These are phyloP conservation scores for Mongoloraphidia duomilia DNA, from an alignment of 2,888 invertebrate genomes.

Conservation along the genomic window DNA sequence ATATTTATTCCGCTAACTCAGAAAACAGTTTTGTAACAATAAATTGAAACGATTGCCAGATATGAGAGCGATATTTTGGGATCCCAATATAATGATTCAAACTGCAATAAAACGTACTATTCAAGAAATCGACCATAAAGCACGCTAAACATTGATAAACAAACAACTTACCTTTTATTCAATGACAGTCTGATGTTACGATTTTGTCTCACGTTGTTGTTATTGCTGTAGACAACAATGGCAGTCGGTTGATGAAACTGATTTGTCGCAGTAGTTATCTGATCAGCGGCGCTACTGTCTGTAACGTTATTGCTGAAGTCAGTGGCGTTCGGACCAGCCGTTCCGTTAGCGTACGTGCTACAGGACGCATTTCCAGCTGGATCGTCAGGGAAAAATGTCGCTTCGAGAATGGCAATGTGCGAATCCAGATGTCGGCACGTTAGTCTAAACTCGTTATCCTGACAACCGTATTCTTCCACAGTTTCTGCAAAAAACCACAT, in stretches of 20 bases:
- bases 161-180: conserved; percentile 35
- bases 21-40: too few species aligned
- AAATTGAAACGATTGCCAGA: too few species aligned
- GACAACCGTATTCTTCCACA: conserved; percentile 46
- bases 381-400: conserved; percentile 37
- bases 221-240: conserved; percentile 31
- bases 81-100: too few species aligned
- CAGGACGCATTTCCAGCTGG: conserved; percentile 7
- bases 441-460: conserved; percentile 42
- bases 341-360: background rate
- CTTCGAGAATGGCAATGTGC: conserved; percentile 46
- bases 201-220: conserved; percentile 22
- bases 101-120: too few species aligned
- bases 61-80: too few species aligned
- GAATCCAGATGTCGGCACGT: conserved; percentile 48
- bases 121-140: background rate
- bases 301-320: background rate
- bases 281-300: background rate
- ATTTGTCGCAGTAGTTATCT: conserved; percentile 16
- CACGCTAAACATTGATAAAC: conserved; percentile 2
- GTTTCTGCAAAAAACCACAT: conserved; percentile 42
- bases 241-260: conserved; percentile 27
- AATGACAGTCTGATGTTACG: conserved; percentile 34
- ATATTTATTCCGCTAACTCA: too few species aligned
- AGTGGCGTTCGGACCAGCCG: background rate